A percentile compares a stretch with the other conserved stretches of the same genome.
Conservation (phyloP, 2,113 vertebrate species). For the Rostratula benghalensis region DNA sequence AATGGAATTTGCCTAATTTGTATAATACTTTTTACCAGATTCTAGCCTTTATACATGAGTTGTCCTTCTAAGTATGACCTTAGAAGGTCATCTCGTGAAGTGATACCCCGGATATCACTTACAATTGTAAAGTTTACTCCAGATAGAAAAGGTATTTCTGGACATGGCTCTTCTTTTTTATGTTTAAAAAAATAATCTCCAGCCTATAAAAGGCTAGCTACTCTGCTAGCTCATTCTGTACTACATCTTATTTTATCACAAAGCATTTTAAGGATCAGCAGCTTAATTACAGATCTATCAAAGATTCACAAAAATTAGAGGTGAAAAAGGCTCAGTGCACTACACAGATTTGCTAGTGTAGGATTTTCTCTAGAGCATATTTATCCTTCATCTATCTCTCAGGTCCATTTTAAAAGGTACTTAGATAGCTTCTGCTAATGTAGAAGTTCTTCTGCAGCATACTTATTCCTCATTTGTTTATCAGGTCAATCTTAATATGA, state of each 20-base stretch:
- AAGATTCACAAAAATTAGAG: not conserved
- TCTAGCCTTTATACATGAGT: not conserved
- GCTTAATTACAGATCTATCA: slow-evolving; percentile 12
- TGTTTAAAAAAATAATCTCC: not conserved
- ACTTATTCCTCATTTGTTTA: slow-evolving; percentile 19
- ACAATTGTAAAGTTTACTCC: not conserved
- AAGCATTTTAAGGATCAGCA: slow-evolving; percentile 27
- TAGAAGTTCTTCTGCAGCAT: not conserved
- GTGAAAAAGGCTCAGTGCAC: not conserved
- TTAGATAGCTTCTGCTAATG: not conserved
- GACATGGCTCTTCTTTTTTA: not conserved
- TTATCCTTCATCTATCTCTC: not conserved
- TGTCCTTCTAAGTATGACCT: not conserved
- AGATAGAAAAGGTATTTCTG: not conserved
- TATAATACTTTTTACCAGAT: not conserved
- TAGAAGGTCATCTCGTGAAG: not conserved
- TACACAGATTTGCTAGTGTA: slow-evolving; percentile 29
- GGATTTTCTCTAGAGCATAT: slow-evolving; percentile 14
- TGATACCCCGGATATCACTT: not conserved
- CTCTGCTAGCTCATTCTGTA: not conserved
- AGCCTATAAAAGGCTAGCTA: not conserved
- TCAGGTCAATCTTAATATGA: not conserved
- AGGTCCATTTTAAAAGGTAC: not conserved
- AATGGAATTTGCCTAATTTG: not conserved
- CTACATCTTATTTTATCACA: not conserved